Evolutionary conservation across 2,888 invertebrate species (phyloP).

Genomic region (Pyrochroa serraticornis): DNA sequence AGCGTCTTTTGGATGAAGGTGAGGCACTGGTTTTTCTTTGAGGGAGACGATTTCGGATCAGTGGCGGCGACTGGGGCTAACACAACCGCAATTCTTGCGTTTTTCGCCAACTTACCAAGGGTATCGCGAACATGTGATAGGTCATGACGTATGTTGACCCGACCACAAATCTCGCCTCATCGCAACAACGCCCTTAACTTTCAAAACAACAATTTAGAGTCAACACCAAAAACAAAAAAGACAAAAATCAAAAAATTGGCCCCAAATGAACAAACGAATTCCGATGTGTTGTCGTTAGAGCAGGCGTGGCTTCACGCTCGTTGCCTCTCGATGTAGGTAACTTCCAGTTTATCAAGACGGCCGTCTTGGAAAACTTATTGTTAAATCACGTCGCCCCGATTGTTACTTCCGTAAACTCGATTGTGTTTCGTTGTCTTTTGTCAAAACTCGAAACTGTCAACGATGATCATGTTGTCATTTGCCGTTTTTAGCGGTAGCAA

Average conservation of each 20-base stretch:
- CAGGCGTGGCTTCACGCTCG: constrained; percentile 48
- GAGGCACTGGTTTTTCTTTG: constrained; percentile 52
- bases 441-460: constrained; percentile 1
- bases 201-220: too few relatives aligned
- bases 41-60: neutral
- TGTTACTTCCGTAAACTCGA: neutral
- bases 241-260: constrained; percentile 1
- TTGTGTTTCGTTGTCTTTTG: constrained; percentile 1
- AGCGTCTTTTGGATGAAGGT: constrained; percentile 99
- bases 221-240: neutral
- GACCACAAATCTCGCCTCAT: constrained; percentile 10
- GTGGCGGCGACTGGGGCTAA: neutral
- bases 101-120: constrained; percentile 35
- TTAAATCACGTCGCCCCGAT: neutral
- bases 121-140: constrained; percentile 49
- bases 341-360: constrained; percentile 9
- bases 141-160: constrained; percentile 40
- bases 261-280: neutral
- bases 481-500: constrained; percentile 23
- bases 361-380: neutral
- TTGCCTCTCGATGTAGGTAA: constrained; percentile 46
- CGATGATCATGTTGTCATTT: constrained; percentile 18
- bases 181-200: too few relatives aligned
- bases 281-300: constrained; percentile 2
- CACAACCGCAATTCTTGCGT: neutral